Conservation (phyloP, 2,888 invertebrate genomes). For the Tuta absoluta region DNA sequence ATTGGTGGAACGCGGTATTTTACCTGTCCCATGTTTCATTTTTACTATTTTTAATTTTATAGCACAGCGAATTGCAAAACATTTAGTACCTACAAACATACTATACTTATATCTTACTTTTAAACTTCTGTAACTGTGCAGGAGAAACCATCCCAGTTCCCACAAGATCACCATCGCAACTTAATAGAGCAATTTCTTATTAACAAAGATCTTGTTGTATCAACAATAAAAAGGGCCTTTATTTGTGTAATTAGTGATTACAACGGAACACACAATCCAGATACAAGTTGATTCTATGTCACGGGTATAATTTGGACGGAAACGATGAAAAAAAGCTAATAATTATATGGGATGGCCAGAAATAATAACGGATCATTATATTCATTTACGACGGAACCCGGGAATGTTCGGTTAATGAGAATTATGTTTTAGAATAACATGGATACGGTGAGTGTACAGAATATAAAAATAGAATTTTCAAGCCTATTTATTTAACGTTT, state of each 20-base stretch:
- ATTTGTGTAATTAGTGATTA: conserved; percentile 57
- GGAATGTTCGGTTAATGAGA: conserved; percentile 60
- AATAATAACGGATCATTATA: conserved; percentile 72
- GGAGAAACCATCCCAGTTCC: background rate
- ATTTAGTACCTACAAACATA: too few relatives aligned
- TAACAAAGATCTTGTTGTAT: conserved; percentile 61
- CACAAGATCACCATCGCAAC: background rate
- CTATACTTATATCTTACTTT: too few relatives aligned
- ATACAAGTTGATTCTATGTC: conserved; percentile 35
- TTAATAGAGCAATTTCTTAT: conserved; percentile 47
- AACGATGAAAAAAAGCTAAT: conserved; percentile 65
- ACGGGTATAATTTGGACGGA: conserved; percentile 63
- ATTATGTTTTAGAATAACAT: conserved; percentile 43
- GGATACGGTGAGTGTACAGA: conserved; percentile 36
- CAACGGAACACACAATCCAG: conserved; percentile 45
- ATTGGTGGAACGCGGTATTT: too few relatives aligned
- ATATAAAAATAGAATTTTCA: conserved; percentile 19
- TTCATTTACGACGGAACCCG: conserved; percentile 53
- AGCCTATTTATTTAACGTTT: conserved; percentile 19
- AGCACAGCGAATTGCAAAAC: too few relatives aligned
- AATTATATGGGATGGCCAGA: conserved; percentile 63
- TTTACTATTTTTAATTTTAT: too few relatives aligned
- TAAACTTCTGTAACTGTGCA: background rate
- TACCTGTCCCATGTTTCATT: too few relatives aligned
- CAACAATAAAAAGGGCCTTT: conserved; percentile 58